Base-by-base conservation (phyloP, 1,140 invertebrate genomes). In the Ladona fulva region DNA sequence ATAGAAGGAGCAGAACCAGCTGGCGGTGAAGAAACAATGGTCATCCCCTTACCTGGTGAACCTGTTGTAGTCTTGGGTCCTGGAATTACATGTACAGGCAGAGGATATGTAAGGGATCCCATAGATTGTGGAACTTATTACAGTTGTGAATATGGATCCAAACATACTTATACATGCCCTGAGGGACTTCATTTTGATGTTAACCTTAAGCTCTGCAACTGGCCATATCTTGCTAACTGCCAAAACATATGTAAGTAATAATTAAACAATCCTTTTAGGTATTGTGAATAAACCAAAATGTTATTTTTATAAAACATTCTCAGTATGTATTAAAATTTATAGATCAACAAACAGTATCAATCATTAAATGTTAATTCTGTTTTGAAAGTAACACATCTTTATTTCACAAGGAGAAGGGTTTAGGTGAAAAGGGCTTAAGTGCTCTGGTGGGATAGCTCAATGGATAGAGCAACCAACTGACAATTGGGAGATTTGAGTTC, bases 81-180 rank as follows among this genome's bases (percentile, higher is more conserved):
- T 11, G 76, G 25, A n/a, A 12, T 29, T 66, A 74, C 76, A 74
- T 79, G 29, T 59, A 75, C 77, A 78, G 83, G 82, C 5, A 79
- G 80, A 22, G 83, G 82, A 12, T 81, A 78, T 74, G 80, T 87
- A 25, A 88, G 87, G 6, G 90, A 92, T 79, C 87, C 89, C 0
- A 86, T 88, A 0, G 90, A 91, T 76, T 93, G 92, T 82, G 88
- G 89, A 0, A 87, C 89, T 75, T 93, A 90, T 82, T 89, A 91
- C 77, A n/a, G 90, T 42, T 94, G 92, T 80, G 86, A 88, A n/a
- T 80, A 80, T 75, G 78, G 76, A 1, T 78, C 76, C 37, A 81
- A 81, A 44, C 80, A 81, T 77, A 82, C 81, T 14, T 85, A 85
- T 78, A 80, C 80, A 19, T 86, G 85, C 77, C 83, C 84, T 14